Conservation (phyloP, 2,797 vertebrate genomes). For the Martes flavigula region DNA sequence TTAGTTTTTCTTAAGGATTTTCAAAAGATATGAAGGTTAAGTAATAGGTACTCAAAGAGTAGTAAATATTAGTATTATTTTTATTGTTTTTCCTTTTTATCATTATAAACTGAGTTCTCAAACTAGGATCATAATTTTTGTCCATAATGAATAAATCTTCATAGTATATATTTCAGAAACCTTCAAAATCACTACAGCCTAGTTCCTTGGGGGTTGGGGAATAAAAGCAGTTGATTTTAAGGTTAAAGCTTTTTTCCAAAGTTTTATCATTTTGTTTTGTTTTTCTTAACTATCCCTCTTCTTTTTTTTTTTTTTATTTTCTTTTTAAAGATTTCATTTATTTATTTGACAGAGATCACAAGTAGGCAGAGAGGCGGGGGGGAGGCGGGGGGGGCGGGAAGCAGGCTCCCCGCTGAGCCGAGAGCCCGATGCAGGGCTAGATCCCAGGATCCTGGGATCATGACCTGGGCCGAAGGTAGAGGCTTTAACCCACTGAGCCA, state of each 20-base stretch:
- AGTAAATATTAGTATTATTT: slow-evolving; percentile 19
- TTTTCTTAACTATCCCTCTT: background rate
- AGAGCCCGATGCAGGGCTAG: too few relatives aligned
- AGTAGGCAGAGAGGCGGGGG: too few relatives aligned
- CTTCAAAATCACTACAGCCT: background rate
- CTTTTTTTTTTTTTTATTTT: background rate
- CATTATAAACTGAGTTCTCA: slow-evolving; percentile 47
- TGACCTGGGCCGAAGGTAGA: too few relatives aligned
- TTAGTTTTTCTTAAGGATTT: slow-evolving; percentile 43
- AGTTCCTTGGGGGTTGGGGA: background rate
- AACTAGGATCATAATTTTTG: slow-evolving; percentile 26
- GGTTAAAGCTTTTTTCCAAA: background rate
- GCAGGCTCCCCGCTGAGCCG: too few relatives aligned
- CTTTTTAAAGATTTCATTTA: too few relatives aligned
- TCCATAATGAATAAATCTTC: slow-evolving; percentile 32
- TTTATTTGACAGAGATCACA: too few relatives aligned
- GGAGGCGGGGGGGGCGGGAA: too few relatives aligned
- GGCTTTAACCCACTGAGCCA: too few relatives aligned
- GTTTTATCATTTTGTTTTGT: background rate
- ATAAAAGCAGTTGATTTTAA: background rate
- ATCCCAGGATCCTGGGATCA: too few relatives aligned
- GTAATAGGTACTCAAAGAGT: background rate
- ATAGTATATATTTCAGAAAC: slow-evolving; percentile 21
- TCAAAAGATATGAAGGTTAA: background rate
- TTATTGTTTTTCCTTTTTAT: slow-evolving; percentile 17